Evolutionary conservation across 2,888 invertebrate genomes (phyloP).

Genomic region (Argynnis bischoffii): DNA sequence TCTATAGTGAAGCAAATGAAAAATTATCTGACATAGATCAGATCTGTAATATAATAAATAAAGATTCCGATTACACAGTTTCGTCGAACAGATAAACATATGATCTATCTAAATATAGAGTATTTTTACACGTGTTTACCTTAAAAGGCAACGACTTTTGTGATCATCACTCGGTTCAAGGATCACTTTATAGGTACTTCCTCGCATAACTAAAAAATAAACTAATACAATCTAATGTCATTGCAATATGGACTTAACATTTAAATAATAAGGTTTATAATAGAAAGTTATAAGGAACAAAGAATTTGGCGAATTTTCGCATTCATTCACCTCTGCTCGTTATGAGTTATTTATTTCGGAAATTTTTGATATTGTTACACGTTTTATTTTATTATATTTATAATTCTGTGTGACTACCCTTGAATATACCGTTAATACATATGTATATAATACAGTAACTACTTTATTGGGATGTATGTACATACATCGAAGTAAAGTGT

Average conservation of each 20-base stretch:
- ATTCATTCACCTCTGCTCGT: slow-evolving; percentile 17
- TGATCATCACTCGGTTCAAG: slow-evolving; percentile 50
- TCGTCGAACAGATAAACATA: slow-evolving; percentile 18
- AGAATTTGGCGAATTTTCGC: slow-evolving; percentile 10
- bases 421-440: too few relatives aligned
- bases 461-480: too few relatives aligned
- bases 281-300: not conserved
- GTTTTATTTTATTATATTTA: not conserved
- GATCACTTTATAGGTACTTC: slow-evolving; percentile 46
- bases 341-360: slow-evolving; percentile 12
- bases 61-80: not conserved
- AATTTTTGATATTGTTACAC: slow-evolving; percentile 8
- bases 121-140: slow-evolving; percentile 41
- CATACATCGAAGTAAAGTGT: too few relatives aligned
- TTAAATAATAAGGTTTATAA: slow-evolving; percentile 23
- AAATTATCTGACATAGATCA: too few relatives aligned
- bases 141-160: slow-evolving; percentile 53
- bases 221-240: slow-evolving; percentile 8
- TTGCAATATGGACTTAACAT: slow-evolving; percentile 24
- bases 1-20: too few relatives aligned
- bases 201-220: slow-evolving; percentile 37
- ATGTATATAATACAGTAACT: too few relatives aligned
- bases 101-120: slow-evolving; percentile 9
- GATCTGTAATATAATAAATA: not conserved
- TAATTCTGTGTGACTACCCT: too few relatives aligned